These are phyloP conservation scores for Anthopleura sola DNA, from an alignment of 64 coral and sea anemone species.

Conservation along the genomic window DNA sequence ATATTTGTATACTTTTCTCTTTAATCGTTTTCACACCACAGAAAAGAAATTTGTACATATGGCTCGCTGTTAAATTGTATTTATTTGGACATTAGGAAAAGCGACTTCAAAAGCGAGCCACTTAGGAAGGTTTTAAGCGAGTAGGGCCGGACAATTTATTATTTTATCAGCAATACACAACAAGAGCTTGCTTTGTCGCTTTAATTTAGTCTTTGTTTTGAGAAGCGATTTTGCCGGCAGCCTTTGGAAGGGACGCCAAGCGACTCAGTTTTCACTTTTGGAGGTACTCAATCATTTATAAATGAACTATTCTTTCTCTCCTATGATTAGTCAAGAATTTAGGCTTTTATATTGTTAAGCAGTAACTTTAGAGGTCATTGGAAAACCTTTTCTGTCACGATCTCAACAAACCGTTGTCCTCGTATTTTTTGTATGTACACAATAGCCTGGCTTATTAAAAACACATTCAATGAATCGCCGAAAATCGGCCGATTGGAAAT, in stretches of 20 bases:
- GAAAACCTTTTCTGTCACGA: conserved; percentile 22
- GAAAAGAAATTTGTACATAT: conserved; percentile 77
- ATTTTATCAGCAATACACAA: conserved; percentile 84
- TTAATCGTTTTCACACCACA: conserved; percentile 94
- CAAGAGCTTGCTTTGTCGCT: conserved; percentile 83
- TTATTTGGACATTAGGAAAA: conserved; percentile 28
- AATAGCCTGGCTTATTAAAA: conserved; percentile 98
- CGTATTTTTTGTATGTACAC: conserved; percentile 95
- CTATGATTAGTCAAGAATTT: not conserved
- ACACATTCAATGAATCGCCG: conserved; percentile 85
- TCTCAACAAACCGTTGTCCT: conserved; percentile 39
- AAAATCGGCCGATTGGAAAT: conserved; percentile 86
- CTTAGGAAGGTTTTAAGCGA: conserved; percentile 7
- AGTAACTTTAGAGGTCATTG: conserved; percentile 13
- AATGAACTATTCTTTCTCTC: conserved; percentile 6
- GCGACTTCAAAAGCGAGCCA: conserved; percentile 5
- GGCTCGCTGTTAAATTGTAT: conserved; percentile 53
- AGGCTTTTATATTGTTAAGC: conserved; percentile 1
- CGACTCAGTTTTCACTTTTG: conserved; percentile 43
- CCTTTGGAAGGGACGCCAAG: conserved; percentile 50
- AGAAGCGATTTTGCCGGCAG: conserved; percentile 67
- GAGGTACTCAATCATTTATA: conserved; percentile 45
- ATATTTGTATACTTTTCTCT: conserved; percentile 97
- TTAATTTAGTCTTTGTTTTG: conserved; percentile 99
- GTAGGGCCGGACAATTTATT: conserved; percentile 77